These are phyloP conservation scores for Pygmarrhopalites habei DNA, from an alignment of 1,140 invertebrate genomes.

Conservation along the genomic window DNA sequence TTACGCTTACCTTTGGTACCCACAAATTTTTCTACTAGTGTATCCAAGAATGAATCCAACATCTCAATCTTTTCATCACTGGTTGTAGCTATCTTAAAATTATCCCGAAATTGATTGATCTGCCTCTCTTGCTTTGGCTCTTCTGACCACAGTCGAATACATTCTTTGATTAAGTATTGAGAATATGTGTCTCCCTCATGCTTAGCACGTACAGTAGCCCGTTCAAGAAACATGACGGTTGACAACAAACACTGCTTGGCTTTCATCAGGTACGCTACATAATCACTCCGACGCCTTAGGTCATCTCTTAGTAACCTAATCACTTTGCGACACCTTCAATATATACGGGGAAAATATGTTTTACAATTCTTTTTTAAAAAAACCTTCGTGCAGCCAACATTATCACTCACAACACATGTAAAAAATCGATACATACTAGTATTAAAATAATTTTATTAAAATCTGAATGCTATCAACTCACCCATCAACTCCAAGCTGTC, in stretches of 20 bases:
- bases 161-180: slow-evolving; percentile 68
- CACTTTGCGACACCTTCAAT: slow-evolving; percentile 61
- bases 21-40: slow-evolving; percentile 23
- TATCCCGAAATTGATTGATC: slow-evolving; percentile 56
- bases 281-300: slow-evolving; percentile 67
- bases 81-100: slow-evolving; percentile 65
- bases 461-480: slow-evolving; percentile 43
- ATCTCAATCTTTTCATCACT: slow-evolving; percentile 75
- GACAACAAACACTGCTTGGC: slow-evolving; percentile 73
- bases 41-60: slow-evolving; percentile 45
- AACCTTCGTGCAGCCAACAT: too few species aligned
- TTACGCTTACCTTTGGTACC: slow-evolving; percentile 24
- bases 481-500: slow-evolving; percentile 63
- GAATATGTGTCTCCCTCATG: slow-evolving; percentile 53
- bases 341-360: not conserved
- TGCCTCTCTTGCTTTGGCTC: slow-evolving; percentile 40
- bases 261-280: slow-evolving; percentile 75
- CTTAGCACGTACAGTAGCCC: slow-evolving; percentile 43
- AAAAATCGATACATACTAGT: too few species aligned
- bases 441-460: not conserved
- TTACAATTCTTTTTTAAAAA: too few species aligned
- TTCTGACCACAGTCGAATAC: slow-evolving; percentile 71
- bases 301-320: slow-evolving; percentile 72
- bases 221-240: slow-evolving; percentile 69
- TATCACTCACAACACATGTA: too few species aligned